Evolutionary conservation across 2,113 vertebrate genomes (phyloP).

Genomic region (Pachycephala philippinensis): DNA sequence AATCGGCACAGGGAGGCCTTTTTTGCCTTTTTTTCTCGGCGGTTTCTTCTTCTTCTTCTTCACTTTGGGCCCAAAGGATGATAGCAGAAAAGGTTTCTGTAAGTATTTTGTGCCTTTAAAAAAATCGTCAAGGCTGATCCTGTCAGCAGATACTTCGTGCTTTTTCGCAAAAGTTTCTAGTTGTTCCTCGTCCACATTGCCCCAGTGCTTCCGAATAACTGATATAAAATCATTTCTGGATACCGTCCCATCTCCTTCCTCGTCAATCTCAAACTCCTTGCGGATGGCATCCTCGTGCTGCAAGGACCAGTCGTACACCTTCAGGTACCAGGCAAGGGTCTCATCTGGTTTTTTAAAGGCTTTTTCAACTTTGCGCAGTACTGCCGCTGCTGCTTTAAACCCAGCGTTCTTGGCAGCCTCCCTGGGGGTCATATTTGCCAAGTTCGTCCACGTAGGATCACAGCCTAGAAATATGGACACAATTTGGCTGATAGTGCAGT

Average conservation of each 20-base stretch:
- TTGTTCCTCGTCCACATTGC: slow-evolving; percentile 57
- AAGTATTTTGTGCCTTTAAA: slow-evolving; percentile 86
- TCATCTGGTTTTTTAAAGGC: slow-evolving; percentile 54
- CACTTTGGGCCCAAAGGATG: slow-evolving; percentile 76
- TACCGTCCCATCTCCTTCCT: slow-evolving; percentile 63
- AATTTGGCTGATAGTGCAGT: not conserved
- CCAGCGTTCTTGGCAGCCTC: slow-evolving; percentile 76
- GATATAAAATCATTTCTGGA: slow-evolving; percentile 72
- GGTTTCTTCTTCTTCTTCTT: slow-evolving; percentile 59
- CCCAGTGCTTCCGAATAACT: slow-evolving; percentile 67
- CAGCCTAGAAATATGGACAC: slow-evolving; percentile 77
- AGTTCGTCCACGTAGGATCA: slow-evolving; percentile 85
- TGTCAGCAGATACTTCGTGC: slow-evolving; percentile 67
- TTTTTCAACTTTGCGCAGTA: slow-evolving; percentile 78
- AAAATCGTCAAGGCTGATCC: slow-evolving; percentile 79
- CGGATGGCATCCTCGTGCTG: slow-evolving; percentile 74
- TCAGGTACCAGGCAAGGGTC: not conserved
- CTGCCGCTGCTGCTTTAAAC: slow-evolving; percentile 79
- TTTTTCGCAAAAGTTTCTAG: slow-evolving; percentile 63
- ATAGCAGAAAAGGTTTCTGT: slow-evolving; percentile 76
- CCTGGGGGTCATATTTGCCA: slow-evolving; percentile 74
- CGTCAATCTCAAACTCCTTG: slow-evolving; percentile 42
- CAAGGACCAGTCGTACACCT: slow-evolving; percentile 88
- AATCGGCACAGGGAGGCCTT: slow-evolving; percentile 76
- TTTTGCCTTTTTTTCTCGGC: slow-evolving; percentile 70